A percentile compares a stretch with the other conserved stretches of the same genome.
Conservation (phyloP, 2,888 invertebrate species). For the Drosophila macrospina region DNA sequence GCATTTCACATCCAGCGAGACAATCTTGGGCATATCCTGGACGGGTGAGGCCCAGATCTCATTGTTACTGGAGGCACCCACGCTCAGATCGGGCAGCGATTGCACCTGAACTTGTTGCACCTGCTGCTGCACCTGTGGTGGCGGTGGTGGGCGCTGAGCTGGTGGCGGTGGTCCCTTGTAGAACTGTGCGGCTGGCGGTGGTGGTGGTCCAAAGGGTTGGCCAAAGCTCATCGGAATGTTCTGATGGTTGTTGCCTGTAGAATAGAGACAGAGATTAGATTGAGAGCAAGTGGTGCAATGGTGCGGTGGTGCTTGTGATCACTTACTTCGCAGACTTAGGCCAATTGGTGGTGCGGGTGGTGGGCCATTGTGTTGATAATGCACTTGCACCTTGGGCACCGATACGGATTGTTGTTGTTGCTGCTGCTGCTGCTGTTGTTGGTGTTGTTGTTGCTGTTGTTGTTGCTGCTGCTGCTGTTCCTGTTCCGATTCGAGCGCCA, state of each 20-base stretch:
- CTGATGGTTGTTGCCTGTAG: slow-evolving; percentile 84
- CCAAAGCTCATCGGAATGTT: slow-evolving; percentile 85
- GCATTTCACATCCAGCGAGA: slow-evolving; percentile 96
- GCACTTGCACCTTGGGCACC: slow-evolving; percentile 74
- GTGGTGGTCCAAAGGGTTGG: slow-evolving; percentile 87
- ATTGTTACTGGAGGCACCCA: slow-evolving; percentile 86
- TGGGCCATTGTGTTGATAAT: slow-evolving; percentile 85
- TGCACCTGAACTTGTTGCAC: slow-evolving; percentile 62
- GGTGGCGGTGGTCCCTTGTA: slow-evolving; percentile 90
- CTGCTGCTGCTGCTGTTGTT: slow-evolving; percentile 84
- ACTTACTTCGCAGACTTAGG: slow-evolving; percentile 79
- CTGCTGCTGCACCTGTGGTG: slow-evolving; percentile 54
- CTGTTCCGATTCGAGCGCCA: slow-evolving; percentile 91
- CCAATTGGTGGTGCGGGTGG: slow-evolving; percentile 63
- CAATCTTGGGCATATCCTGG: slow-evolving; percentile 96
- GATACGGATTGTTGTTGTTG: slow-evolving; percentile 48
- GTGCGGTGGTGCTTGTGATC: neutral
- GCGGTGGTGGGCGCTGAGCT: slow-evolving; percentile 57
- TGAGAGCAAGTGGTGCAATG: no score
- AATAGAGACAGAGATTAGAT: neutral
- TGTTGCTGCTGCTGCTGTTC: slow-evolving; percentile 86
- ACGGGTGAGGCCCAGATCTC: slow-evolving; percentile 95
- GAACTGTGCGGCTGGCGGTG: slow-evolving; percentile 85
- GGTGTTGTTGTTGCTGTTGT: slow-evolving; percentile 86
- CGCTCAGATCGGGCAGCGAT: slow-evolving; percentile 82